phyloP scores from a whole-genome alignment of 2,888 invertebrate genomes.

The Agapostemon virescens region DNA sequence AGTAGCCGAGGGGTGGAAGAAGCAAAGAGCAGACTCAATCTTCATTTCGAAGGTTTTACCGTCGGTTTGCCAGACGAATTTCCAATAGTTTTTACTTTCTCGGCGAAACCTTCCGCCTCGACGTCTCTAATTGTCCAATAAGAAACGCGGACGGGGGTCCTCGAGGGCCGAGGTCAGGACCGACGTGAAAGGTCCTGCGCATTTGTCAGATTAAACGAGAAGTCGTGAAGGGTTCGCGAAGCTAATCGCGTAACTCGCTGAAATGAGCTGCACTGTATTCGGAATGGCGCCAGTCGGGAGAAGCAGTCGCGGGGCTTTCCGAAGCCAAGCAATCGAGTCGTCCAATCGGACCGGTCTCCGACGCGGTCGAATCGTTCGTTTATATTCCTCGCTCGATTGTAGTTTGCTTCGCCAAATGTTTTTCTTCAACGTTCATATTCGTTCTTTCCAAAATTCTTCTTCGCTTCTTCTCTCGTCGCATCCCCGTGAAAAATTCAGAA shows the following conservation, averaged over 20 bases:
- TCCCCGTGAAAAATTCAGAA: too few relatives aligned
- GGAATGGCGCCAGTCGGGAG: constrained; percentile 11
- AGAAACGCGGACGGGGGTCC: constrained; percentile 27
- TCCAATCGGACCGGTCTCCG: not conserved
- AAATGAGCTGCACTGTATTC: constrained; percentile 49
- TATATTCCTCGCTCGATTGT: constrained; percentile 42
- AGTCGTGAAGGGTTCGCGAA: constrained; percentile 42
- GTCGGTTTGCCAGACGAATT: constrained; percentile 1
- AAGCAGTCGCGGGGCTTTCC: constrained; percentile 62
- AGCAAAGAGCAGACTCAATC: not conserved
- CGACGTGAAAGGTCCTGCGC: constrained; percentile 28
- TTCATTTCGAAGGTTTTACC: constrained; percentile 9
- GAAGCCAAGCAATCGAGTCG: constrained; percentile 68
- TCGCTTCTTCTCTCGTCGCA: too few relatives aligned
- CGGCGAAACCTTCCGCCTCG: not conserved
- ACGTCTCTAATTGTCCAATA: constrained; percentile 38
- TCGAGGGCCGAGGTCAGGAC: not conserved
- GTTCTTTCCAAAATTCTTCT: not conserved
- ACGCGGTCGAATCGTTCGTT: constrained; percentile 38
- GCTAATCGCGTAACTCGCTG: constrained; percentile 65
- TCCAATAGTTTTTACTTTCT: not conserved
- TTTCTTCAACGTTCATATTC: not conserved
- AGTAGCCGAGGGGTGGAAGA: not conserved
- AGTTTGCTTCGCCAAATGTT: constrained; percentile 15
- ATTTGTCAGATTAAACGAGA: constrained; percentile 52